Evolutionary conservation across 2,113 vertebrate genomes (phyloP), one percentile per base, ranked within the genome.

Genomic region (Cochlearius cochlearius): DNA sequence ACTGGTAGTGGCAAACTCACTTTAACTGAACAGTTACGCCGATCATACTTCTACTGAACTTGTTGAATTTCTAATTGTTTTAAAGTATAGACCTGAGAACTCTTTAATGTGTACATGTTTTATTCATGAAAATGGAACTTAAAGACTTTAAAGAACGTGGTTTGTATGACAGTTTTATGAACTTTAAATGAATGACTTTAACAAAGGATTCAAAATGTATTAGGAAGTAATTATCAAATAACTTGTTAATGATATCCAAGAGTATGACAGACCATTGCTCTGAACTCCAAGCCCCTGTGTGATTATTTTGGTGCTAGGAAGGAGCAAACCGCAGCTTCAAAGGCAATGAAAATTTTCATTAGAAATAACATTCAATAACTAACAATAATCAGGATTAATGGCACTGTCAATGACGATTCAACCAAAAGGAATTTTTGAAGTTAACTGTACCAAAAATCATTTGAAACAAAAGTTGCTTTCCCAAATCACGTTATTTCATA

Each of bases 381-480:
- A 79, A 87, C 66, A 95, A 75, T 95, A 95, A 91, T 94, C 69
- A 82, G 69, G 95, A 96, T 95, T 94, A 97, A 96, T 96, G 92
- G 62, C 81, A 76, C 49, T 87, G 94, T 72, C 96, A 78, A 72
- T 81, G 77, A 53, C 64, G 81, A 81, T 93, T 56, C 87, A 78
- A 64, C 39, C 47, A 79, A 83, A 75, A 86, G 77, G 45, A 47
- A 20, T 79, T 89, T 92, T 78, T 87, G 53, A 88, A 91, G 64
- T 85, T 78, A 95, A 94, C 43, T 45, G 36, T 49, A 49, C 34
- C 39, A 60, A 82, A 91, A 94, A 85, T 56, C 25, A 85, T 72
- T 91, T 75, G 80, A 86, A 94, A 77, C 36, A 68, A 17, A 84
- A 87, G 47, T 39, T 94, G 60, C 66, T 95, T 82, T 90, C 66